Base-by-base conservation (phyloP, 2,113 vertebrate species). In the Seriola aureovittata region DNA sequence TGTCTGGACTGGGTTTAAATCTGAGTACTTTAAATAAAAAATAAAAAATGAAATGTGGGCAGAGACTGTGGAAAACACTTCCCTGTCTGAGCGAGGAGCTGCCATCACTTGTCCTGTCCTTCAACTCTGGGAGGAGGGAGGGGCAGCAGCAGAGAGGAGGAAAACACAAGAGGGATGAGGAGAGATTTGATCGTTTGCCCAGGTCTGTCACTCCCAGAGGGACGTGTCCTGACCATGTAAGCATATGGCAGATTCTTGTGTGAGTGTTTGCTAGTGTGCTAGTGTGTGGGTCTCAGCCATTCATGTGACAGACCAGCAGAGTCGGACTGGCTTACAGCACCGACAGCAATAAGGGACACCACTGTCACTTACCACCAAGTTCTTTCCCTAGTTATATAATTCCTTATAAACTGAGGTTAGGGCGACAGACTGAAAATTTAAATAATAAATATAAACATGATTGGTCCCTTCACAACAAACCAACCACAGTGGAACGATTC, bases 141-240 rank as follows among this genome's bases (percentile, higher is more conserved):
- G 29, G 29, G 29, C 29, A 29, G 29, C 29, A 29, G 29, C 29
- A 29, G 29, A 29, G 29, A 29, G 29, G 29, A 83, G 82, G 34
- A 70, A 80, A 87, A 84, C 67, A 84, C 23, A n/a, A 83, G 78
- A 75, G 78, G 76, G 72, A 87, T 81, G 78, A 89, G 60, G 78
- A 81, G 71, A 85, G 84, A 88, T 88, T 90, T 86, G 86, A 92
- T 92, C 66, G 21, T 75, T 78, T 85, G 87, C 88, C 91, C 86
- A 84, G 73, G 84, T 91, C 82, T 77, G 81, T 88, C 82, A 62
- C 81, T 89, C 81, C 81, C 88, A 77, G 40, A 87, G 75, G 84
- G 86, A 82, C 13, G 17, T 71, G 74, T 42, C 79, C 83, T 58
- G 77, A 71, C 62, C 85, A 79, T 85, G 84, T 88, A 68, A 86